A percentile compares a stretch with the other conserved stretches of the same genome.
phyloP scores from a whole-genome alignment of 2,113 vertebrate genomes.

The Chloropsis hardwickii region DNA sequence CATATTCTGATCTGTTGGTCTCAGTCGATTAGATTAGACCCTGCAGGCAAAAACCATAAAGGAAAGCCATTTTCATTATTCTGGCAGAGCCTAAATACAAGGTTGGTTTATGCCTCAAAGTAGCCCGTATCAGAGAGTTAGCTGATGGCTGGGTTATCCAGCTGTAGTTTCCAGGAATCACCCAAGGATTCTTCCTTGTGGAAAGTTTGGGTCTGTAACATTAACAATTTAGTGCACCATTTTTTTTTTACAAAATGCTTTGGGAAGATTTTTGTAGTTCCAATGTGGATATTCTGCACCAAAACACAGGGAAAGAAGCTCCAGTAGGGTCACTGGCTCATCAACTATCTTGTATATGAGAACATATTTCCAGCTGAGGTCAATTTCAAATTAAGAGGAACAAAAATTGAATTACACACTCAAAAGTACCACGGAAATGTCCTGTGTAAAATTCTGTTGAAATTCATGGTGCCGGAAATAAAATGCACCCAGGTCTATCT shows the following conservation, averaged over 20 bases:
- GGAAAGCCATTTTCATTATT: background rate
- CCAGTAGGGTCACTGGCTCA: fast-evolving
- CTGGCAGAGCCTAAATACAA: background rate
- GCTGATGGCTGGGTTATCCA: background rate
- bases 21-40: background rate
- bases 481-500: background rate
- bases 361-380: background rate
- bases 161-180: background rate
- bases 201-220: background rate
- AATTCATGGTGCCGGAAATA: background rate
- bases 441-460: background rate
- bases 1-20: background rate
- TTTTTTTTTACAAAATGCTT: background rate
- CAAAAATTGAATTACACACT: background rate
- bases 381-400: background rate
- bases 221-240: background rate
- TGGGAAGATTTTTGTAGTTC: background rate
- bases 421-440: background rate
- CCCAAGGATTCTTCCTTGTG: background rate
- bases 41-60: background rate
- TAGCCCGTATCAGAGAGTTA: background rate
- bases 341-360: background rate
- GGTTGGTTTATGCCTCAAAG: background rate
- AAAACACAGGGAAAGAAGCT: background rate
- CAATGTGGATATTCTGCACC: background rate